Conservation (phyloP, 2,113 vertebrate genomes). For the Eptesicus fuscus region DNA sequence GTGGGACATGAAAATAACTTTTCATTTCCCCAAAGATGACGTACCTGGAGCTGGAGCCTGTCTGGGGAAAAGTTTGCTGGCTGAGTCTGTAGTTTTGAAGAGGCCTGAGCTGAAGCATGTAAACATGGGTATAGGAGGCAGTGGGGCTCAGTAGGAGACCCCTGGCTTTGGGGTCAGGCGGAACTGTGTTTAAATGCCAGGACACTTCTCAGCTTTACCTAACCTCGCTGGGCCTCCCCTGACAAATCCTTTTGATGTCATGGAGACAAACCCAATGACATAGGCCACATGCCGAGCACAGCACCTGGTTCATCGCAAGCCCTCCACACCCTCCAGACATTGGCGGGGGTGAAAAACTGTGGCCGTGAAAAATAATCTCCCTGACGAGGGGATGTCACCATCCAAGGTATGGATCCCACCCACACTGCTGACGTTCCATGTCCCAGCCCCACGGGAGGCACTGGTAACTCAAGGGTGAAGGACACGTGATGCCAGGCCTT, state of each 20-base stretch:
- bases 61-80: not conserved
- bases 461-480: not conserved
- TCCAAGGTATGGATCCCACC: not conserved
- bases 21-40: slow-evolving; percentile 61
- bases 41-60: not conserved
- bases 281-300: no score
- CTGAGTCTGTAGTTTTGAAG: not conserved
- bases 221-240: not conserved
- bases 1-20: slow-evolving; percentile 62
- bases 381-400: not conserved
- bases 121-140: not conserved
- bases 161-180: no score
- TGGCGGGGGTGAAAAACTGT: rapidly evolving
- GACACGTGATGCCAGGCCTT: not conserved
- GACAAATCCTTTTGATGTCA: no score
- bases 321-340: not conserved
- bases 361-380: not conserved
- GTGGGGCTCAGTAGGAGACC: rapidly evolving
- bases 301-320: not conserved
- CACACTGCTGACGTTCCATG: not conserved
- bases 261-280: not conserved
- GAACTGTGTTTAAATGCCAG: not conserved
- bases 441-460: not conserved
- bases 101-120: not conserved
- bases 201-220: not conserved